A percentile compares a stretch with the other conserved stretches of the same genome.
phyloP scores from a whole-genome alignment of 2,113 vertebrate genomes.

The Dasyornis broadbenti region DNA sequence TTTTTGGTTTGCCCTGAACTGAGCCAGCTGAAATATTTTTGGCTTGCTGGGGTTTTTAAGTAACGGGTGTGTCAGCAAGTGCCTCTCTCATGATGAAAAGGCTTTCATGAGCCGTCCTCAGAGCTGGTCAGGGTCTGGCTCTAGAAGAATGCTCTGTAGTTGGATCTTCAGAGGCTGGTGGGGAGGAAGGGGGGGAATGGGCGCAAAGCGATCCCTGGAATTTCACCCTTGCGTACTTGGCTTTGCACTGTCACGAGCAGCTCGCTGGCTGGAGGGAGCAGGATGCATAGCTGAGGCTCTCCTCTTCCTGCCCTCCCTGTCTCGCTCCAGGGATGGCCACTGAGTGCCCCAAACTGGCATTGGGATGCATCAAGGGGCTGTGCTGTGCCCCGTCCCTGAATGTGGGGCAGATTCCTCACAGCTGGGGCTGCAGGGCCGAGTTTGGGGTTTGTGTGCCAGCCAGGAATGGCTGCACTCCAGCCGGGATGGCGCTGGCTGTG shows the following conservation, averaged over 20 bases:
- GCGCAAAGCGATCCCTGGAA: not conserved
- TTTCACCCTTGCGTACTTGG: not conserved
- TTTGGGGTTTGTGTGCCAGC: not conserved
- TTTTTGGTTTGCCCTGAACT: not conserved
- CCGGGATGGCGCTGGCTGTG: not conserved
- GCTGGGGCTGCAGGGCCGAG: not conserved
- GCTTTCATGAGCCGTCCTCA: not conserved
- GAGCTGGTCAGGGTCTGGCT: slow-evolving; percentile 8
- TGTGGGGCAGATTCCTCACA: not conserved
- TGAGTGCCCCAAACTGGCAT: fast-evolving
- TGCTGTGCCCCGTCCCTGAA: not conserved
- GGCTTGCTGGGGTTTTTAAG: slow-evolving; percentile 53
- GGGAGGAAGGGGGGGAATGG: not conserved
- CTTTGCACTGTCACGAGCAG: not conserved
- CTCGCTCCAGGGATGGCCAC: not conserved
- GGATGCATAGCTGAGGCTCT: not conserved
- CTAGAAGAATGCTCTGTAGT: slow-evolving; percentile 19
- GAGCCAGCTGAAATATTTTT: slow-evolving; percentile 18
- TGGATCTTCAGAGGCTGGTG: not conserved
- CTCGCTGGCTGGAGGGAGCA: not conserved
- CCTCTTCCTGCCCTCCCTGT: not conserved
- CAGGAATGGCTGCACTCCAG: not conserved
- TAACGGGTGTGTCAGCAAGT: slow-evolving; percentile 50
- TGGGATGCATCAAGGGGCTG: fast-evolving
- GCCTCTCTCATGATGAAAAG: slow-evolving; percentile 35